Evolutionary conservation across 2,888 invertebrate species (phyloP), one percentile per base, ranked within the genome.

Genomic region (Chrysodeixis includens): DNA sequence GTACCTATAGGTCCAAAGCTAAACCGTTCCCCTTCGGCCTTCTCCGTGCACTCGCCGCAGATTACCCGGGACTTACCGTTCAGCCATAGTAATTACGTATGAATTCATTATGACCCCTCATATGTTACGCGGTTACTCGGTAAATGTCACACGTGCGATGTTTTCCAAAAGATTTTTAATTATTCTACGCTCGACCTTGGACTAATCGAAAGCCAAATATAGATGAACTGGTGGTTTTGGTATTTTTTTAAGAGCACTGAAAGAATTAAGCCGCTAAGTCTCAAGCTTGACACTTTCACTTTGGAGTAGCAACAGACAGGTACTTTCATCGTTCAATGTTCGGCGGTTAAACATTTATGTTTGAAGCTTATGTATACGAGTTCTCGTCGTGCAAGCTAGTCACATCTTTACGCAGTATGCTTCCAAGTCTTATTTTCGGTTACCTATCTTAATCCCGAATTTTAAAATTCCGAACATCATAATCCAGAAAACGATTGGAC

Each of bases 1-100:
- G 2, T 35, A 35, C 14, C 1, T 35, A 35, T 12, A 35, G 14
- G 14, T 35, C 35, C 9, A 32, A 32, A 0, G 32, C 32, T 26
- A 26, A 26, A 26, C 26, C n/a, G n/a, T 26, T 14, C 18, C 32
- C 16, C 16, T 16, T 46, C 20, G 35, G 46, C 12, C 8, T 30
- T 16, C 7, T 51, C 57, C 20, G 52, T 22, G 40, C 16, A 56
- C 6, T 32, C 61, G 51, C 44, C 40, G 51, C 51, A 55, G 52
- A 60, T 66, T 60, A 57, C 51, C 14, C 30, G 22, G 14, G 46
- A 51, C 59, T 59, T 57, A 20, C 46, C 51, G 62, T 62, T 66
- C 65, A 54, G 16, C 35, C 49, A 8, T 9, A 20, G 46, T 71
- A 60, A 71, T 71, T 60, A 76, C 26, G 52, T 22, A 66, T 71